A percentile compares a stretch with the other conserved stretches of the same genome.
phyloP scores from a whole-genome alignment of 2,113 vertebrate genomes.

The Rhipidura dahli region DNA sequence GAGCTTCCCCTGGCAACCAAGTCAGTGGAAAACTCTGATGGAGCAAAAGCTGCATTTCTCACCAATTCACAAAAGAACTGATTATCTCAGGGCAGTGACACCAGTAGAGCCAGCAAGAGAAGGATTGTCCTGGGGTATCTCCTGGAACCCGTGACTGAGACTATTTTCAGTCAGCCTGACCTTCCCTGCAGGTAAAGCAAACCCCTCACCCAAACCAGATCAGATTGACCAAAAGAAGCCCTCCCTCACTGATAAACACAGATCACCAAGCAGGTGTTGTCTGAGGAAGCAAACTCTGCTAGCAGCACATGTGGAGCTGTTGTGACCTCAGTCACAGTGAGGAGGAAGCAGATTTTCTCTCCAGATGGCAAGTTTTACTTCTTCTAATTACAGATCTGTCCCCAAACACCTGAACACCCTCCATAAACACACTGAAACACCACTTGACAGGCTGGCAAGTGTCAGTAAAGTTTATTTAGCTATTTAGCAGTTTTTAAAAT shows the following conservation, averaged over 20 bases:
- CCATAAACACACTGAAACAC: background rate
- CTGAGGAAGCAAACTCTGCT: background rate
- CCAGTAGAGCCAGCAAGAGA: background rate
- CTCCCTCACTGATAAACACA: background rate
- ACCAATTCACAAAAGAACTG: background rate
- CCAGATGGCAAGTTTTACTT: slow-evolving; percentile 38
- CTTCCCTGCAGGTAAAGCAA: background rate
- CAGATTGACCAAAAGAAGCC: background rate
- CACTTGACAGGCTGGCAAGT: background rate
- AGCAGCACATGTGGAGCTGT: background rate
- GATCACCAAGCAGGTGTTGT: background rate
- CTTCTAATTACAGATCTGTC: background rate
- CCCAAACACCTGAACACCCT: slow-evolving; percentile 3
- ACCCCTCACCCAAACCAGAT: background rate
- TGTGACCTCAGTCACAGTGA: background rate
- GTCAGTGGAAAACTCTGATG: background rate
- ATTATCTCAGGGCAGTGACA: background rate
- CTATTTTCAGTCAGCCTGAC: background rate
- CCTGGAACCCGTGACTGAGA: background rate
- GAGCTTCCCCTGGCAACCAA: background rate
- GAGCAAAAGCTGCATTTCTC: background rate
- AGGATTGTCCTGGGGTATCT: background rate
- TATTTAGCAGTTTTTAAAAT: background rate
- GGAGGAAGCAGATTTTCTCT: slow-evolving; percentile 11
- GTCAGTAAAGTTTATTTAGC: background rate